Base-by-base conservation (phyloP, 2,797 vertebrate genomes). In the Sciurus vulgaris region DNA sequence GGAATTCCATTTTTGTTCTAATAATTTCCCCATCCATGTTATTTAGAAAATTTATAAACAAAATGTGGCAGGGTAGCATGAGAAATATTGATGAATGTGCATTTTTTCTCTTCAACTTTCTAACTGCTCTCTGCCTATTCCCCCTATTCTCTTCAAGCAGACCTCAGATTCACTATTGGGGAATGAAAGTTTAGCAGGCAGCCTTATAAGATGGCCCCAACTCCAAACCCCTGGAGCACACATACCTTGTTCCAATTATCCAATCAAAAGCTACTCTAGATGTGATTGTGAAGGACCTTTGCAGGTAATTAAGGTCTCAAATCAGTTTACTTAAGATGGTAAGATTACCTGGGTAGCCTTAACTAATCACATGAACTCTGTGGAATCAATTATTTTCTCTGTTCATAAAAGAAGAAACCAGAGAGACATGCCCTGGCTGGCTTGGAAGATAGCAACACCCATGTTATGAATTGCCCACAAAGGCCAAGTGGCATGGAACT, bases 11-110 rank as follows among this genome's bases (percentile, higher is more conserved):
- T 51, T 56, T 76, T 67, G 56, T 20, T n/a, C 30, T n/a, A 49
- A 35, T 61, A 49, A 18, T 70, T 73, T 72, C 26, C 17, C 20
- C 22, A 54, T 35, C 18, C 38, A 59, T 49, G 61, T 74, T 88
- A 67, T 77, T 94, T 78, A 86, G 87, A 93, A 92, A 70, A 77
- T 49, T 26, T 47, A 15, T 44, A 83, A 93, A 47, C 35, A 91
- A 77, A 88, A 91, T 7, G 28, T 7, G 22, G 9, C 13, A 78
- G 54, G 35, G 63, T 78, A 49, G 72, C 18, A 59, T 65, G 70
- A 89, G 51, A 89, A 95, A 17, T 65, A 35, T 77, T 95, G 81
- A 65, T 41, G 41, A 69, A 44, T 51, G 7, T 41, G 24, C 33
- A 47, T 5, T 67, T 82, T 86, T 41, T 8, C 41, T 35, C 41